These are phyloP conservation scores for Ictidomys tridecemlineatus DNA, from an alignment of 2,113 vertebrate genomes.

Conservation along the genomic window DNA sequence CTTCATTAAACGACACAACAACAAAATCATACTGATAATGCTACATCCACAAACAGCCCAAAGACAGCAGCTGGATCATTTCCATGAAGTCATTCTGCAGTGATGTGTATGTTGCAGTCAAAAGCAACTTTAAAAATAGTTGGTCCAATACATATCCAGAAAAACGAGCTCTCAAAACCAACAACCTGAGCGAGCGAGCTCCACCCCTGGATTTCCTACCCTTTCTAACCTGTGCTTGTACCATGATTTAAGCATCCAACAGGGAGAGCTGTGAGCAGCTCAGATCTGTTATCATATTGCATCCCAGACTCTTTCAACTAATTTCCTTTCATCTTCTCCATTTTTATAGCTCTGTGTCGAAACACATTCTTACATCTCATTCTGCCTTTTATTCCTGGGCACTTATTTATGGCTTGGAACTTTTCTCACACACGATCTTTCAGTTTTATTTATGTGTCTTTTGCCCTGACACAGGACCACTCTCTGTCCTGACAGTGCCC, in stretches of 20 bases:
- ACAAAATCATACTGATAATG: background rate
- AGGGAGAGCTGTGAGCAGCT: background rate
- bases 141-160: background rate
- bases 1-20: background rate
- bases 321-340: conserved; percentile 9
- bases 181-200: background rate
- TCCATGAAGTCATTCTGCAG: background rate
- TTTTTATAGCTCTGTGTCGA: background rate
- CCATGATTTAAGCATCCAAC: background rate
- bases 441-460: background rate
- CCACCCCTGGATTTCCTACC: background rate
- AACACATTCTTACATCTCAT: conserved; percentile 15
- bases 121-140: conserved; percentile 22
- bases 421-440: background rate
- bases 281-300: background rate
- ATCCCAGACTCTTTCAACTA: background rate
- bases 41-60: background rate
- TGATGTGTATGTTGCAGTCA: background rate
- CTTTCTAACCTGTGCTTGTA: background rate
- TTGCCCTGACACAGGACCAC: background rate
- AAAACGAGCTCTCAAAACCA: conserved; percentile 41
- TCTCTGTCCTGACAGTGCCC: background rate
- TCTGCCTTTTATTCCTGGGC: background rate
- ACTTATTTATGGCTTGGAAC: background rate
- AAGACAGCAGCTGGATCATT: background rate